Conservation (phyloP, 1,140 invertebrate species). For the Cherax destructor region DNA sequence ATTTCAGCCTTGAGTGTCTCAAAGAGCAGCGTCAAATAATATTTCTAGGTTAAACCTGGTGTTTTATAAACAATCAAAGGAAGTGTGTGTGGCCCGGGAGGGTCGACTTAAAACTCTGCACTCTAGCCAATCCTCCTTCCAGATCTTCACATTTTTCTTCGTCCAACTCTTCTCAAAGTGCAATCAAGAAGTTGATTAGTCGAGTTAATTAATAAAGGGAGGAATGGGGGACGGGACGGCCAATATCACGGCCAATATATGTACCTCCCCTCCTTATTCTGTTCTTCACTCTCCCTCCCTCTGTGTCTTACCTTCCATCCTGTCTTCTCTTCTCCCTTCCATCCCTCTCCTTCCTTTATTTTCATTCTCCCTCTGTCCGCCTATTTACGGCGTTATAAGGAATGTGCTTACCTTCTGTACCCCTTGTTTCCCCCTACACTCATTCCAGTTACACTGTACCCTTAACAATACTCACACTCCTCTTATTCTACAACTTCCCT, state of each 20-base stretch:
- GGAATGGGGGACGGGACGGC: not conserved
- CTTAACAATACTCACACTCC: too few species aligned
- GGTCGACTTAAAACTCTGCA: not conserved
- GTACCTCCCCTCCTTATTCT: too few species aligned
- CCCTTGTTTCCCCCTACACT: not conserved
- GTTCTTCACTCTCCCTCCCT: not conserved
- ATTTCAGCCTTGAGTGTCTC: too few species aligned
- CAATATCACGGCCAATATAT: not conserved
- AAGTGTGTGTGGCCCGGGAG: too few species aligned
- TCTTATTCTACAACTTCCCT: too few species aligned
- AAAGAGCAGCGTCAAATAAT: too few species aligned
- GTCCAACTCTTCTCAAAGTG: conserved; percentile 54
- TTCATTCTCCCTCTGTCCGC: too few species aligned
- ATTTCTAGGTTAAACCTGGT: too few species aligned
- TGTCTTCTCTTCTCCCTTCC: not conserved
- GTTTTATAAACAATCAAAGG: too few species aligned
- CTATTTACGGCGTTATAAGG: too few species aligned
- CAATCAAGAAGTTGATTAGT: conserved; percentile 62
- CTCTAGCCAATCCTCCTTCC: not conserved
- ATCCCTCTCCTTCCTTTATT: not conserved
- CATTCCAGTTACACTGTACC: not conserved
- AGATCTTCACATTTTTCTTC: conserved; percentile 18
- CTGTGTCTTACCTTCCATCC: not conserved
- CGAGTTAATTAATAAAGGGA: conserved; percentile 56
- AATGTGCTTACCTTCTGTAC: not conserved